Conservation (phyloP, 2,113 vertebrate genomes). For the Cephalopterus ornatus region DNA sequence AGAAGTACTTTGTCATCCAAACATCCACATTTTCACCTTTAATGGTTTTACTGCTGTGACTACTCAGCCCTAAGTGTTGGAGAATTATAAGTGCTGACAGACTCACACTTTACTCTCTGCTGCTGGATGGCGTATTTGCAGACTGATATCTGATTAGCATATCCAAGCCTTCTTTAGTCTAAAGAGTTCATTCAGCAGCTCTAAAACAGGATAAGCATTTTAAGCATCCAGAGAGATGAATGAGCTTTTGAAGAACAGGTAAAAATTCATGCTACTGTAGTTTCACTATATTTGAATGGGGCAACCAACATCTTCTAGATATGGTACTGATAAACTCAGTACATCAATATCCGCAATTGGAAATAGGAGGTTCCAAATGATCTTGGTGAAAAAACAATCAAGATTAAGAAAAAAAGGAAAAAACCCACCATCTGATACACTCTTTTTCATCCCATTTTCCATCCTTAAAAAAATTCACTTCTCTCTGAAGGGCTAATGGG, state of each 20-base stretch:
- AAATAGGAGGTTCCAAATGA: background rate
- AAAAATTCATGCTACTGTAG: background rate
- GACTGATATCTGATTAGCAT: background rate
- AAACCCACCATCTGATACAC: background rate
- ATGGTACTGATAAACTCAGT: background rate
- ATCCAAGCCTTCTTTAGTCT: background rate
- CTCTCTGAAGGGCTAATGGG: background rate
- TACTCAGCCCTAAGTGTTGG: background rate
- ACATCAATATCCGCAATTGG: background rate
- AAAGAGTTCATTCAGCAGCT: background rate
- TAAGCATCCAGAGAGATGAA: background rate
- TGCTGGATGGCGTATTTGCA: background rate
- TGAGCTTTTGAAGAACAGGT: background rate
- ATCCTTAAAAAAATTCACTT: background rate
- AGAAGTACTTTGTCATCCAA: background rate
- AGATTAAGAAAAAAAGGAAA: background rate
- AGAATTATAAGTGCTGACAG: background rate
- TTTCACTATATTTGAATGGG: background rate
- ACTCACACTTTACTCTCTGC: background rate
- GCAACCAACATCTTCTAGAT: background rate
- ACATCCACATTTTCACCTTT: background rate
- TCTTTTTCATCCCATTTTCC: background rate
- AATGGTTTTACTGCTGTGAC: background rate
- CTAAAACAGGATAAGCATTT: background rate
- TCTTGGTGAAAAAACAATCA: background rate